These are phyloP conservation scores for Polypterus senegalus DNA, from an alignment of 2,113 vertebrate genomes.

Conservation along the genomic window DNA sequence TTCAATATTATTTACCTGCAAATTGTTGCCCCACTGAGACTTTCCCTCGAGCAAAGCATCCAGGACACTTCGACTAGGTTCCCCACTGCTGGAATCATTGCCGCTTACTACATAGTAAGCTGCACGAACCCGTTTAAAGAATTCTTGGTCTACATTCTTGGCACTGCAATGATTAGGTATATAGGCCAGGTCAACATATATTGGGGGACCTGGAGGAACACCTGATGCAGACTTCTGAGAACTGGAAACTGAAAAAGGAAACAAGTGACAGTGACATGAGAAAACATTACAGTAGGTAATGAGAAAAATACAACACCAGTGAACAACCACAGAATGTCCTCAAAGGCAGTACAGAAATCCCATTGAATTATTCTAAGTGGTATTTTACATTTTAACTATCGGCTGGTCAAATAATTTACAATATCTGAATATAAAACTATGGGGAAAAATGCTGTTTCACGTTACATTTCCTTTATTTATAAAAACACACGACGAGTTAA, in stretches of 20 bases:
- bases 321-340: neutral
- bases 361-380: no score
- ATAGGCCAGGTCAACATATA: conserved; percentile 93
- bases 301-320: neutral
- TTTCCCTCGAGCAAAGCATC: conserved; percentile 89
- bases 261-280: conserved; percentile 2
- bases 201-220: conserved; percentile 54
- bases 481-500: no score
- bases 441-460: no score
- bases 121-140: conserved; percentile 83
- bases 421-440: no score
- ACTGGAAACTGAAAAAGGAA: conserved; percentile 34
- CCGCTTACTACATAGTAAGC: conserved; percentile 93
- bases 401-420: no score
- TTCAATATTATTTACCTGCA: conserved; percentile 60
- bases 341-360: neutral
- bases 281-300: neutral
- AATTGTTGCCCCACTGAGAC: conserved; percentile 90
- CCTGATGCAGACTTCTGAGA: conserved; percentile 44
- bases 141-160: conserved; percentile 91
- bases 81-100: conserved; percentile 71
- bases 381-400: no score
- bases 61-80: conserved; percentile 78
- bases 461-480: no score
- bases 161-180: conserved; percentile 95